Percentiles rank a stretch among this genome's conserved stretches.
phyloP scores from a whole-genome alignment of 92 coral and sea anemone genomes.

The Siderastrea radians region DNA sequence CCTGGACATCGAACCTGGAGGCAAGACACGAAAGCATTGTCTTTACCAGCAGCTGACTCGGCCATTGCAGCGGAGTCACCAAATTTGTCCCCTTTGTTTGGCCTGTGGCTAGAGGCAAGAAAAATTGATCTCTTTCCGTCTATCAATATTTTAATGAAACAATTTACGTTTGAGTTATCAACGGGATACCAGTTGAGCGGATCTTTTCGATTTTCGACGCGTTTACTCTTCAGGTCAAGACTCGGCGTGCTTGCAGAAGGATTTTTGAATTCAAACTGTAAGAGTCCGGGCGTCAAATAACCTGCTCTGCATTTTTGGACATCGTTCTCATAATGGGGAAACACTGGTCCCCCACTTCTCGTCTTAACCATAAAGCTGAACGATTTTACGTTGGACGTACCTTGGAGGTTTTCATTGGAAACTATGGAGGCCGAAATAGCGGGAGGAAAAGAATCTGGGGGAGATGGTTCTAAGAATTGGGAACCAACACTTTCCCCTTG shows the following conservation, averaged over 20 bases:
- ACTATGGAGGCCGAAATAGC: neutral
- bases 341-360: neutral
- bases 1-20: constrained; percentile 19
- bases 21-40: neutral
- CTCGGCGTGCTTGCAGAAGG: neutral
- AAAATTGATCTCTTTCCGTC: neutral
- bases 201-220: neutral
- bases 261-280: constrained; percentile 3
- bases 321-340: neutral
- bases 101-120: constrained; percentile 1
- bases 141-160: constrained; percentile 10
- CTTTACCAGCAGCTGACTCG: neutral
- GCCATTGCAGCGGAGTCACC: constrained; percentile 20
- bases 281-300: neutral
- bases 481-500: constrained; percentile 18
- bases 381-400: neutral
- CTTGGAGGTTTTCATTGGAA: neutral
- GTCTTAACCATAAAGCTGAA: neutral
- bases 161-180: neutral
- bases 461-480: neutral
- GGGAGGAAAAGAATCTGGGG: neutral
- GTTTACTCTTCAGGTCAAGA: neutral
- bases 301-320: neutral
- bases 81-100: constrained; percentile 1
- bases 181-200: neutral